Conservation (phyloP, 92 coral and sea anemone species). For the Bergia sp. region DNA sequence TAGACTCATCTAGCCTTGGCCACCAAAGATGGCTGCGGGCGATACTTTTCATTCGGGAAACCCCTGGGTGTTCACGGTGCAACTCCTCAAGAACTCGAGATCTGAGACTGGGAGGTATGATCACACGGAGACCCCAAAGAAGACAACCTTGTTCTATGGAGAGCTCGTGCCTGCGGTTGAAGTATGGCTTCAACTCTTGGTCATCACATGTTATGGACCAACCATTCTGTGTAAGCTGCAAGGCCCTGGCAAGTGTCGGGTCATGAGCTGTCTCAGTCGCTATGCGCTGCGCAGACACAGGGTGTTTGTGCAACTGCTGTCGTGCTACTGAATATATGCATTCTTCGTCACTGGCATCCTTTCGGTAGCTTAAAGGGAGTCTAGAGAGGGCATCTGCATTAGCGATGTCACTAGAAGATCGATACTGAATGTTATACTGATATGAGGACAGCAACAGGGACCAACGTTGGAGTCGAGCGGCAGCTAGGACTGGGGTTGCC, state of each 20-base stretch:
- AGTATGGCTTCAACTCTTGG: slow-evolving; percentile 52
- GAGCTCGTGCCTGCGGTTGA: slow-evolving; percentile 39
- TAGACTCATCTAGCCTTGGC: slow-evolving; percentile 46
- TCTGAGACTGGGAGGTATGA: slow-evolving; percentile 45
- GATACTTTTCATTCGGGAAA: slow-evolving; percentile 55
- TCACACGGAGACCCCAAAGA: slow-evolving; percentile 46
- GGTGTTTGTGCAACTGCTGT: slow-evolving; percentile 48
- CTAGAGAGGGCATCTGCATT: slow-evolving; percentile 67
- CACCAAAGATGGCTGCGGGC: slow-evolving; percentile 57
- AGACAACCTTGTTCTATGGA: slow-evolving; percentile 52
- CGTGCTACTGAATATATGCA: slow-evolving; percentile 39
- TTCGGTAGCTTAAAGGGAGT: background rate
- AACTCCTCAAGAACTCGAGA: slow-evolving; percentile 41
- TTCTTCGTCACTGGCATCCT: slow-evolving; percentile 57
- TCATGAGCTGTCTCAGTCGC: slow-evolving; percentile 46
- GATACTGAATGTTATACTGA: slow-evolving; percentile 55
- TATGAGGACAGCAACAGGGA: slow-evolving; percentile 53
- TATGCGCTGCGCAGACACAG: slow-evolving; percentile 46
- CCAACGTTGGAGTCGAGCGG: slow-evolving; percentile 60
- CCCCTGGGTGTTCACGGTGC: slow-evolving; percentile 59
- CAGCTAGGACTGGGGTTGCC: slow-evolving; percentile 55
- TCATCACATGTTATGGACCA: slow-evolving; percentile 33
- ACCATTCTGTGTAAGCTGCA: slow-evolving; percentile 44
- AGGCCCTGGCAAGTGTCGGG: slow-evolving; percentile 27
- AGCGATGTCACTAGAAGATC: slow-evolving; percentile 41